These are phyloP conservation scores for Ursus arctos DNA, from an alignment of 2,113 vertebrate species.

Conservation along the genomic window DNA sequence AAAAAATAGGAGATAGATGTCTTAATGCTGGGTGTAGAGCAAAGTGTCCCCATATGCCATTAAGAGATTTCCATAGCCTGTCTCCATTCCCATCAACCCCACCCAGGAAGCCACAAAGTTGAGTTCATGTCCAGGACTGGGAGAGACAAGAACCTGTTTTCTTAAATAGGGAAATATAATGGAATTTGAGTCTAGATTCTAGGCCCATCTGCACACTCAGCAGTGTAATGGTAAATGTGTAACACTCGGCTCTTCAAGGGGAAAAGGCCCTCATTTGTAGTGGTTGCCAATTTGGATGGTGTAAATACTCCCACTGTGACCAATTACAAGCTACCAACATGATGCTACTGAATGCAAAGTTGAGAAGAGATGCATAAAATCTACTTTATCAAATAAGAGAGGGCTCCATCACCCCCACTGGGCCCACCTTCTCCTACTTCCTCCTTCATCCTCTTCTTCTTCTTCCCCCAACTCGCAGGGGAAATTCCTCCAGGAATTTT, in stretches of 20 bases:
- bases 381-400: neutral
- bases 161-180: conserved; percentile 19
- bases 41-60: neutral
- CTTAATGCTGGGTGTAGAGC: neutral
- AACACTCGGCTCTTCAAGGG: neutral
- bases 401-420: neutral
- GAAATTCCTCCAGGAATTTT: neutral
- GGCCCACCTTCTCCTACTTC: neutral
- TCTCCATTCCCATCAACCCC: neutral
- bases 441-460: neutral
- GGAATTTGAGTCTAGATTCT: conserved; percentile 12
- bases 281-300: neutral
- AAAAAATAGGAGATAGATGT: neutral
- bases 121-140: neutral
- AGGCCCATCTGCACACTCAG: neutral
- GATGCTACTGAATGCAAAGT: neutral
- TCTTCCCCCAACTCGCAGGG: neutral
- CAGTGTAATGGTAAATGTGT: neutral
- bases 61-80: neutral
- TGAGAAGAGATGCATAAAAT: neutral
- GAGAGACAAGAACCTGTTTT: neutral
- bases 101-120: neutral
- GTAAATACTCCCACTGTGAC: neutral
- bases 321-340: neutral
- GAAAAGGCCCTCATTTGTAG: neutral